Conservation (phyloP, 2,113 vertebrate species). For the Cyanoderma ruficeps region DNA sequence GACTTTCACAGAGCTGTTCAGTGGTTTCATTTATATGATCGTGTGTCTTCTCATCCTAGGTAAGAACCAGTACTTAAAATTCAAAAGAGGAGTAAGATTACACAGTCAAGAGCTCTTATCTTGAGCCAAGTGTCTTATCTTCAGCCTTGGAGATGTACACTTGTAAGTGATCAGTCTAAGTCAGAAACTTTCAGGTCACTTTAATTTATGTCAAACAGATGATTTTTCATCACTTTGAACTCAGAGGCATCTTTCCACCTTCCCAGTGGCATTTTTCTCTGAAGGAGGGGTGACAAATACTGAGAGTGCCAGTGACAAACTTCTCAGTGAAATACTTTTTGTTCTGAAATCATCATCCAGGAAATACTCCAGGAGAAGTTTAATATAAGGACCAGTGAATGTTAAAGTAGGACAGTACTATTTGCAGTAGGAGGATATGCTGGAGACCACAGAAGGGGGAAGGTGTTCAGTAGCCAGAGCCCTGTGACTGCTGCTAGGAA, state of each 20-base stretch:
- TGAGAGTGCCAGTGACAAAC: not conserved
- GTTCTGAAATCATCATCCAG: not conserved
- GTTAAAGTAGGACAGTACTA: not conserved
- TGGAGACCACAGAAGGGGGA: not conserved
- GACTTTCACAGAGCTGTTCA: not conserved
- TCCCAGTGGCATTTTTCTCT: not conserved
- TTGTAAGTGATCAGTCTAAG: not conserved
- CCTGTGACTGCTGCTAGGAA: not conserved
- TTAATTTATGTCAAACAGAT: not conserved
- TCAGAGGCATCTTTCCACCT: not conserved
- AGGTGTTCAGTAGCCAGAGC: not conserved
- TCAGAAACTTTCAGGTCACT: not conserved
- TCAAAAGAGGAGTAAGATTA: not conserved
- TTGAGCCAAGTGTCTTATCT: not conserved
- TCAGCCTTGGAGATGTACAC: not conserved
- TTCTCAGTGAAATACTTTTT: not conserved
- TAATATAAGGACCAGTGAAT: not conserved
- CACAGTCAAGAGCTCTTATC: not conserved
- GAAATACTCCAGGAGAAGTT: not conserved
- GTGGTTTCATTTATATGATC: not conserved
- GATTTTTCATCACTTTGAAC: not conserved
- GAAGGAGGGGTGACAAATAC: not conserved
- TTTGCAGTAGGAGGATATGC: not conserved
- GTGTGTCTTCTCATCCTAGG: not conserved
- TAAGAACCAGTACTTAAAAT: not conserved